Conservation (phyloP, 2,888 invertebrate genomes). For the Druceiella hillmani region DNA sequence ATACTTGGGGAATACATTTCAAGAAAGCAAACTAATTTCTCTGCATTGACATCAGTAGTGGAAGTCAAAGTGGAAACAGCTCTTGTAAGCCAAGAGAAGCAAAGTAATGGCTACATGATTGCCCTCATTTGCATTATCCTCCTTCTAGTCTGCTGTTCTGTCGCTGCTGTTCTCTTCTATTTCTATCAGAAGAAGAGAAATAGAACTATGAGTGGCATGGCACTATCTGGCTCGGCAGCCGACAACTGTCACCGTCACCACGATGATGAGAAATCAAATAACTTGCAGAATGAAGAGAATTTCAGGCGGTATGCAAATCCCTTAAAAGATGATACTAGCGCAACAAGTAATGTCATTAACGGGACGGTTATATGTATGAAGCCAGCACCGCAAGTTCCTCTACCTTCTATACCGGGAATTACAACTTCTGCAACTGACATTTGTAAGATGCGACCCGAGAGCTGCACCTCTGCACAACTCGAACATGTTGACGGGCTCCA, state of each 20-base stretch:
- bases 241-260: constrained; percentile 58
- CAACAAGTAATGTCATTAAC: constrained; percentile 25
- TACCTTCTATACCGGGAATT: constrained; percentile 29
- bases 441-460: constrained; percentile 13
- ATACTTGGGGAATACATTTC: constrained; percentile 60
- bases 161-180: constrained; percentile 46
- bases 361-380: constrained; percentile 33
- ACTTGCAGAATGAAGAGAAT: constrained; percentile 87
- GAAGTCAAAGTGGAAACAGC: constrained; percentile 76
- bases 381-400: constrained; percentile 33
- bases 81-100: constrained; percentile 48
- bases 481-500: constrained; percentile 16
- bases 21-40: constrained; percentile 53
- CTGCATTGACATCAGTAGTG: constrained; percentile 65
- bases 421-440: not conserved
- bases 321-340: constrained; percentile 52
- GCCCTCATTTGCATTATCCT: constrained; percentile 39
- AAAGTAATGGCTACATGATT: constrained; percentile 37
- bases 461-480: constrained; percentile 15
- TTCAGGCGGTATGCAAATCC: constrained; percentile 78
- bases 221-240: constrained; percentile 50
- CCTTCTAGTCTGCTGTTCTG: constrained; percentile 37
- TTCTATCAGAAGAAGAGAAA: constrained; percentile 51
- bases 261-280: constrained; percentile 86
- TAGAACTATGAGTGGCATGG: constrained; percentile 47